These are phyloP conservation scores for Amphiprion ocellaris DNA, from an alignment of 2,113 vertebrate species.

Conservation along the genomic window DNA sequence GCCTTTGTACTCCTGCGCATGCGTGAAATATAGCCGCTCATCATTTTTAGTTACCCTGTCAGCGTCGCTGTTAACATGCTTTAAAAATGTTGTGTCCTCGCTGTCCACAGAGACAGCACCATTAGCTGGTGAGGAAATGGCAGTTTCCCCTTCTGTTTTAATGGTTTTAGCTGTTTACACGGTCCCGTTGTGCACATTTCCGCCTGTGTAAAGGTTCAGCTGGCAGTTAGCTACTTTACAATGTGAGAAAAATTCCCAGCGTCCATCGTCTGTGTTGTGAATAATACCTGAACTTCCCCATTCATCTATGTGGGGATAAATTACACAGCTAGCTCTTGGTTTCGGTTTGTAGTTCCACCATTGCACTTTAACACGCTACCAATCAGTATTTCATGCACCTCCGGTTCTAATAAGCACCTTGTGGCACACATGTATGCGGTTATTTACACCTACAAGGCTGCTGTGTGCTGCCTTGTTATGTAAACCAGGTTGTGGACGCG, in stretches of 20 bases:
- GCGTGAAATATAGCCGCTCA: conserved; percentile 60
- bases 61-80: conserved; percentile 2
- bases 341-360: not conserved
- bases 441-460: conserved; percentile 13
- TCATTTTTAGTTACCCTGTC: conserved; percentile 55
- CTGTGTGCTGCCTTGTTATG: conserved; percentile 11
- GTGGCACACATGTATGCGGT: conserved; percentile 40
- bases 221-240: conserved; percentile 1
- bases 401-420: conserved; percentile 41
- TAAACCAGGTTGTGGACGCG: conserved; percentile 35
- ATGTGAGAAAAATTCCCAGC: not conserved
- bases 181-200: conserved; percentile 34
- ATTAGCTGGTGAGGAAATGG: not conserved
- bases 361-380: not conserved
- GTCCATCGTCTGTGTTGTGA: not conserved
- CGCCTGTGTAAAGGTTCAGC: conserved; percentile 33
- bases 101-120: not conserved
- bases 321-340: not conserved
- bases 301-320: not conserved
- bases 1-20: conserved; percentile 79
- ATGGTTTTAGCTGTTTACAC: conserved; percentile 9
- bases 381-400: conserved; percentile 31
- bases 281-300: not conserved
- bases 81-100: not conserved
- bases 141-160: not conserved